These are phyloP conservation scores for Eilema depressum DNA, from an alignment of 2,888 invertebrate genomes.

Conservation along the genomic window DNA sequence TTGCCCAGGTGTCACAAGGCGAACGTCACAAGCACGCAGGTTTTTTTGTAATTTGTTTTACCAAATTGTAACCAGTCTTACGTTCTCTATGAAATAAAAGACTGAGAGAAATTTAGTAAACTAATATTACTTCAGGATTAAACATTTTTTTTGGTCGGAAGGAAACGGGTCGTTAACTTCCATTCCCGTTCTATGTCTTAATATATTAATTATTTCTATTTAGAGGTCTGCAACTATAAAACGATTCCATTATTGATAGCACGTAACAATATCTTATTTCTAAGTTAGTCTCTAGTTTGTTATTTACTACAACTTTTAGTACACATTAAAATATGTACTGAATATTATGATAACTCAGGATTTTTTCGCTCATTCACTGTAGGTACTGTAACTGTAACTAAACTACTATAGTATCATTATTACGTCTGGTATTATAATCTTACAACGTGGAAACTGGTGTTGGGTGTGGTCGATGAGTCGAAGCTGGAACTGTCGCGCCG, in stretches of 20 bases:
- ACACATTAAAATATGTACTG: conserved; percentile 13
- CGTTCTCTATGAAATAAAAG: conserved; percentile 77
- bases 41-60: conserved; percentile 42
- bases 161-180: too few species aligned
- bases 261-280: background rate
- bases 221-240: conserved; percentile 22
- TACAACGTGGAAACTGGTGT: conserved; percentile 32
- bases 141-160: conserved; percentile 34
- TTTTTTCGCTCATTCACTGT: conserved; percentile 58
- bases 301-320: conserved; percentile 10
- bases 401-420: conserved; percentile 26
- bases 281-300: conserved; percentile 3
- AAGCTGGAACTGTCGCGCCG: background rate
- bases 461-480: conserved; percentile 11
- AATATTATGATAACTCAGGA: conserved; percentile 55
- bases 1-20: too few species aligned
- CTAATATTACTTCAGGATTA: conserved; percentile 28
- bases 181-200: conserved; percentile 3
- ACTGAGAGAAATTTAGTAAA: conserved; percentile 59
- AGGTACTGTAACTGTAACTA: too few species aligned
- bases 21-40: too few species aligned
- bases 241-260: conserved; percentile 18
- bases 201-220: conserved; percentile 32
- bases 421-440: conserved; percentile 25
- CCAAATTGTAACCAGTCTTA: conserved; percentile 66